Evolutionary conservation across 2,888 invertebrate species (phyloP), one percentile per base, ranked within the genome.

Genomic region (Aethes cnicana): DNA sequence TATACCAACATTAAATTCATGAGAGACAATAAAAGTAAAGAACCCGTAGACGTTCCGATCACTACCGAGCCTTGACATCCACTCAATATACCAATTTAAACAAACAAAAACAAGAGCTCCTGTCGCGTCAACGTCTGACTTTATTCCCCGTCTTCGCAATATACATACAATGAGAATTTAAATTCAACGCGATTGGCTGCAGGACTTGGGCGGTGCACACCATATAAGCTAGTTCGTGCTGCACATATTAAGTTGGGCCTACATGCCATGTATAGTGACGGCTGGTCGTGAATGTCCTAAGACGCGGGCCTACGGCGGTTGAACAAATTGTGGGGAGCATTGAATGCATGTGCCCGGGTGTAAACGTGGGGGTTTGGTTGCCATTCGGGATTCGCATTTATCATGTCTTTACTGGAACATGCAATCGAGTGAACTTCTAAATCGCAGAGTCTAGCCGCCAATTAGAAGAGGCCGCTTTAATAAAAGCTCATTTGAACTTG

Each of bases 211-310:
- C 83, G 78, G 66, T 64, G 69, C 67, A 68, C 66, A 67, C 88
- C 86, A 85, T 87, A 87, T 88, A 87, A 74, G 86, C 79, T 57
- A 66, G 64, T 76, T 88, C 88, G 88, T 88, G 88, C 86, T 84
- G 88, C 88, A 88, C 87, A 89, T 89, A 89, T 89, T 89, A 88
- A 89, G 86, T 85, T 84, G 79, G 81, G 69, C 74, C 84, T 84
- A 85, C 83, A 87, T 84, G 87, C 71, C 81, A 73, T 72, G 77
- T 82, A 79, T 83, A 84, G 77, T 67, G 74, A 61, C 65, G 70
- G 74, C 66, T 63, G 78, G 68, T 85, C 85, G 86, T 86, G 85
- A 82, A 77, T 71, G 77, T 81, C 80, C 67, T 72, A 74, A 77
- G 79, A 81, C 81, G 80, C 77, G 74, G 63, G 68, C 68, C 66